Percentiles rank a stretch among this genome's conserved stretches.
Conservation (phyloP, 2,888 invertebrate species). For the Ceramica pisi region DNA sequence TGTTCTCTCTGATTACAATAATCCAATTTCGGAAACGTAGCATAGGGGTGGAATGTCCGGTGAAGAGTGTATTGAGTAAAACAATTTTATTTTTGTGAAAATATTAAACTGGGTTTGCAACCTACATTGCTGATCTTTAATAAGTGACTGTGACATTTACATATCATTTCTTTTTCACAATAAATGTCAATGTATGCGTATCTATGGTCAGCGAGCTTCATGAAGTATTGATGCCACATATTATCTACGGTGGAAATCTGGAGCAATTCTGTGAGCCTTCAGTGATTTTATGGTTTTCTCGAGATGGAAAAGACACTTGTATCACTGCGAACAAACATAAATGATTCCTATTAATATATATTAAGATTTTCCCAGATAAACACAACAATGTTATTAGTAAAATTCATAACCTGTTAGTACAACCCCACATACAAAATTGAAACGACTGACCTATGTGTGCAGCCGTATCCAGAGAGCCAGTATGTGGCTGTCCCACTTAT, state of each 20-base stretch:
- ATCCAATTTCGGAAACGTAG: conserved; percentile 25
- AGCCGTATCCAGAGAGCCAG: too few species aligned
- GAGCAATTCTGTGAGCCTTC: neutral
- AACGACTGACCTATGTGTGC: too few species aligned
- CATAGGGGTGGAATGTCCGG: conserved; percentile 30
- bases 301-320: neutral
- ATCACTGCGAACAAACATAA: conserved; percentile 15
- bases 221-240: conserved; percentile 10
- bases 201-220: conserved; percentile 3
- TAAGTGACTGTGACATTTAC: conserved; percentile 27
- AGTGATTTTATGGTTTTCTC: neutral
- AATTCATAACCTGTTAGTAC: too few species aligned
- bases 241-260: conserved; percentile 11
- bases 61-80: conserved; percentile 6
- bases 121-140: conserved; percentile 9
- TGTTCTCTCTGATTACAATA: neutral
- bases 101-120: neutral
- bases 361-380: too few species aligned
- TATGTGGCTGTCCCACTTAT: too few species aligned
- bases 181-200: conserved; percentile 16
- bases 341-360: neutral
- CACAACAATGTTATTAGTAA: too few species aligned
- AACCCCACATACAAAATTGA: too few species aligned
- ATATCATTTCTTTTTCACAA: neutral
- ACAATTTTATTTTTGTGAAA: neutral